Percentiles rank a stretch among this genome's conserved stretches.
Evolutionary conservation across 2,888 invertebrate species (phyloP).

Genomic region (Eudemis profundana): DNA sequence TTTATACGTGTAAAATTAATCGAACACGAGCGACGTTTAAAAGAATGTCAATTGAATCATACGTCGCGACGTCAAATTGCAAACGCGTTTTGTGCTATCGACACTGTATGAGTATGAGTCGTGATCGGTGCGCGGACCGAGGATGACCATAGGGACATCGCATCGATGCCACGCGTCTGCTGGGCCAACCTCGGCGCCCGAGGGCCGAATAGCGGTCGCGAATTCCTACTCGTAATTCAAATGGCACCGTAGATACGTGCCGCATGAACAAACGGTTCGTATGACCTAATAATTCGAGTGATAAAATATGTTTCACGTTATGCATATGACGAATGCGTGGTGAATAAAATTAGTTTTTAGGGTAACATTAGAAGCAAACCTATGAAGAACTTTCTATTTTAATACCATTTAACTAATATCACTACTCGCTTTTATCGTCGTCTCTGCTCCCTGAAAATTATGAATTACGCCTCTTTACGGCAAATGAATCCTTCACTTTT

Average conservation of each 20-base stretch:
- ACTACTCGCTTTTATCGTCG: too few relatives aligned
- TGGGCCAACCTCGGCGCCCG: constrained; percentile 59
- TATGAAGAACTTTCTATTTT: not conserved
- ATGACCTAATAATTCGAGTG: constrained; percentile 76
- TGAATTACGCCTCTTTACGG: too few relatives aligned
- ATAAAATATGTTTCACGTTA: constrained; percentile 58
- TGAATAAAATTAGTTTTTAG: constrained; percentile 40
- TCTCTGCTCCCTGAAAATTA: too few relatives aligned
- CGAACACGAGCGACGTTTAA: constrained; percentile 61
- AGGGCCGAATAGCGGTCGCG: constrained; percentile 83
- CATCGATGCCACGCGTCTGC: constrained; percentile 77
- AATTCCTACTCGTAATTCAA: constrained; percentile 84
- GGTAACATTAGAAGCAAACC: not conserved
- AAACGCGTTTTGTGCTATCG: constrained; percentile 71
- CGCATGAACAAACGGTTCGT: constrained; percentile 73
- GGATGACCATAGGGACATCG: constrained; percentile 70
- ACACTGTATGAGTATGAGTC: constrained; percentile 61
- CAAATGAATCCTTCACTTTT: too few relatives aligned
- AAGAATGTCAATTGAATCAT: constrained; percentile 77
- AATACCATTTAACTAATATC: not conserved
- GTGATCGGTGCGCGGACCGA: constrained; percentile 55
- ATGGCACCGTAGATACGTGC: constrained; percentile 74
- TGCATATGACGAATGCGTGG: constrained; percentile 57
- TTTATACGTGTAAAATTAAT: not conserved
- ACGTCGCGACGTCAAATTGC: constrained; percentile 68